Evolutionary conservation across 1,140 invertebrate genomes (phyloP), one percentile per base, ranked within the genome.

Genomic region (Luehdorfia chinensis): DNA sequence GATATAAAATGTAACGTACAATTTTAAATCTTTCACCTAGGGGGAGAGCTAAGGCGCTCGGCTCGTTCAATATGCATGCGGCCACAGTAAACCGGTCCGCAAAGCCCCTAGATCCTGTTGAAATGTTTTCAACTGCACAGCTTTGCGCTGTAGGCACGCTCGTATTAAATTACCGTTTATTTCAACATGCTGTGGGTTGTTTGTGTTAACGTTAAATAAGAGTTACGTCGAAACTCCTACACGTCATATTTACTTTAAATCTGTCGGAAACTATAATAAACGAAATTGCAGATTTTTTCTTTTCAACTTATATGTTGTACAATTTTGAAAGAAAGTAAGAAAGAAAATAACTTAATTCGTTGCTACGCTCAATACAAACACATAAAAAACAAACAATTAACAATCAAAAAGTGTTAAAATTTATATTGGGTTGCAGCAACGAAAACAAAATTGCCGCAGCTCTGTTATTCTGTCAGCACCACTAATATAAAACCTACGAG

Each of bases 61-160:
- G 8, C 14, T 43, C 25, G 39, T 43, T 43, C 39, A 43, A 43
- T 43, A 43, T 43, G 39, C 39, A 43, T 43, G 39, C 25, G n/a
- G 39, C 39, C 39, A 30, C 39, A 15, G 39, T 43, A 30, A 43
- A 28, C 39, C 39, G 25, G 39, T 43, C 25, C 25, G 39, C 39
- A 43, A 43, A 43, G 39, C 39, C 37, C 23, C 25, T 18, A 30
- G 39, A 43, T 43, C 25, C 39, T 43, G 39, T 43, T 43, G 39
- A 43, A 43, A 43, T 43, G 39, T 43, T 30, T 43, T 43, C 25
- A 43, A 43, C 39, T 43, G 39, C 39, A 43, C 16, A 43, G 39
- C 39, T 43, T 43, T 43, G 25, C 14, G 39, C 37, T 25, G 23
- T 43, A 43, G 39, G 39, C 39, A 30, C 28, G 25, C 14, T 14